Percentiles rank a stretch among this genome's conserved stretches.
Conservation (phyloP, 2,797 vertebrate genomes). For the Tympanoctomys barrerae region DNA sequence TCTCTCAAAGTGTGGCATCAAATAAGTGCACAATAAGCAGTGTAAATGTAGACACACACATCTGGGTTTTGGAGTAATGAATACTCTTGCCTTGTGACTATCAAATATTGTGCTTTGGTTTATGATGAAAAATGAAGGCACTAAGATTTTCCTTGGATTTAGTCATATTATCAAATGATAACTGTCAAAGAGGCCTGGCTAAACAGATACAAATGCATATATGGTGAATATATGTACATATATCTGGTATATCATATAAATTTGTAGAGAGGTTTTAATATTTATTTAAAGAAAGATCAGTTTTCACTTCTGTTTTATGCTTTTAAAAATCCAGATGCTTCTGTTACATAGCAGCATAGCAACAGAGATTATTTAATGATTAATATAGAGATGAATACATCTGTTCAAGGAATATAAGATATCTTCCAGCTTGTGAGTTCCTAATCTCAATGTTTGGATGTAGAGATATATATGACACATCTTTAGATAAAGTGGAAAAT, state of each 20-base stretch:
- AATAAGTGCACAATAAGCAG: not conserved
- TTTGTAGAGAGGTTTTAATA: not conserved
- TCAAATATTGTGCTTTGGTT: slow-evolving; percentile 10
- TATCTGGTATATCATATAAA: not conserved
- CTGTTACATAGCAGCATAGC: not conserved
- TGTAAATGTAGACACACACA: not conserved
- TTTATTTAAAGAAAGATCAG: not conserved
- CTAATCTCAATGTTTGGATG: not conserved
- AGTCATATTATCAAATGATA: not conserved
- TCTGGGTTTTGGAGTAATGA: slow-evolving; percentile 2
- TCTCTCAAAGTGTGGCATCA: not conserved
- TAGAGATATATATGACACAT: not conserved
- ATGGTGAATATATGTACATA: not conserved
- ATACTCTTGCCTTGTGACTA: not conserved
- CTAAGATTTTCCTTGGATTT: slow-evolving; percentile 12
- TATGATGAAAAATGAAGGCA: slow-evolving; percentile 30
- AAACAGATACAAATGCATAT: not conserved
- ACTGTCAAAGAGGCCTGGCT: not conserved
- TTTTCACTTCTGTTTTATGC: slow-evolving; percentile 5
- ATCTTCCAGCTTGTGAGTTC: not conserved
- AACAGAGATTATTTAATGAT: not conserved
- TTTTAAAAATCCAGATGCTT: not conserved
- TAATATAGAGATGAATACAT: not conserved
- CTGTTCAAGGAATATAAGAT: not conserved
- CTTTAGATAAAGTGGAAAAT: not conserved